Conservation (phyloP, 2,113 vertebrate genomes). For the Triplophysa dalaica region DNA sequence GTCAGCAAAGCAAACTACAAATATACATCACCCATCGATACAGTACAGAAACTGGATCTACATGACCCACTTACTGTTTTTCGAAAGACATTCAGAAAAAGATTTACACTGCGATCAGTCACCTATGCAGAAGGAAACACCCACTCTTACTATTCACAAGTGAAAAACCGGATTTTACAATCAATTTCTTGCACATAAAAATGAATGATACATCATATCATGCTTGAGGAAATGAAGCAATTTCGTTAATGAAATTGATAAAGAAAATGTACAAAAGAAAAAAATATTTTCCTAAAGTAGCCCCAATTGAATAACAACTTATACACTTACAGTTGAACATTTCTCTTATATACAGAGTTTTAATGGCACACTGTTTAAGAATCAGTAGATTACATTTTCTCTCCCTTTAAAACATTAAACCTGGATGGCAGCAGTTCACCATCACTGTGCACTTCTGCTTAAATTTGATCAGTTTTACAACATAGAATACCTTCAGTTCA, state of each 20-base stretch:
- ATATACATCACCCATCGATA: constrained; percentile 39
- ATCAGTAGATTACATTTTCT: constrained; percentile 48
- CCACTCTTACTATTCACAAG: constrained; percentile 39
- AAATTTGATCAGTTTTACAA: neutral
- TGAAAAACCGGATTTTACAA: constrained; percentile 59
- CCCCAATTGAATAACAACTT: constrained; percentile 49
- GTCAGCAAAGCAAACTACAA: constrained; percentile 42
- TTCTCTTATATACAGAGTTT: constrained; percentile 51
- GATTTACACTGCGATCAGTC: constrained; percentile 37
- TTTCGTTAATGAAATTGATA: constrained; percentile 46
- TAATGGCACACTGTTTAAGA: constrained; percentile 51
- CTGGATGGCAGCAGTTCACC: neutral
- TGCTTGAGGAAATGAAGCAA: constrained; percentile 46
- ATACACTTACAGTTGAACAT: constrained; percentile 50
- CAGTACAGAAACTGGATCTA: constrained; percentile 39
- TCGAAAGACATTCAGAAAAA: constrained; percentile 54
- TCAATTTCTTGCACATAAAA: constrained; percentile 59
- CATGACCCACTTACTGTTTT: constrained; percentile 37
- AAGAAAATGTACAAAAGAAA: constrained; percentile 56
- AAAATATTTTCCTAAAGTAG: constrained; percentile 48
- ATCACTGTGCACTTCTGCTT: neutral
- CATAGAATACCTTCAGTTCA: neutral
- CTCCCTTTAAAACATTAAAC: neutral
- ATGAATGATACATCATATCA: constrained; percentile 43
- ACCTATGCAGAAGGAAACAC: constrained; percentile 4